phyloP scores from a whole-genome alignment of 2,888 invertebrate species.

The Catocala sponsa region DNA sequence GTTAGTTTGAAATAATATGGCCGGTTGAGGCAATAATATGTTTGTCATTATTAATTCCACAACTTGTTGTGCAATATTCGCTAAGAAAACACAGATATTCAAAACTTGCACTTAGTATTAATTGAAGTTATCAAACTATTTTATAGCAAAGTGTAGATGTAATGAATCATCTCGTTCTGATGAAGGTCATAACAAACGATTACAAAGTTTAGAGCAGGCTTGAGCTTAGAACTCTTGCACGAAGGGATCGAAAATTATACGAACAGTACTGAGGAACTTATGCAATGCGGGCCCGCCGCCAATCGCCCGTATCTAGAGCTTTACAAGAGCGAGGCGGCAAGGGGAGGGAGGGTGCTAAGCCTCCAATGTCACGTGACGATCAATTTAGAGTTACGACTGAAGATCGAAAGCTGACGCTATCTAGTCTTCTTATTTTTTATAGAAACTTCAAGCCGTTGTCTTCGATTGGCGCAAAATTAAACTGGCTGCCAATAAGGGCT shows the following conservation, averaged over 20 bases:
- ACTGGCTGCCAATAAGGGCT: background rate
- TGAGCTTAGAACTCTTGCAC: constrained; percentile 36
- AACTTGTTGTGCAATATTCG: too few relatives aligned
- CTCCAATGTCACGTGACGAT: constrained; percentile 66
- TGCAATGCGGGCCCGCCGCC: constrained; percentile 58
- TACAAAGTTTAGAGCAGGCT: constrained; percentile 5
- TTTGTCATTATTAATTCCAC: too few relatives aligned
- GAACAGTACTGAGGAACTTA: constrained; percentile 58
- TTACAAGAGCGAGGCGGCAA: constrained; percentile 46
- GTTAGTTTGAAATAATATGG: too few relatives aligned
- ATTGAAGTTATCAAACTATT: too few relatives aligned
- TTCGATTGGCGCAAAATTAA: constrained; percentile 27
- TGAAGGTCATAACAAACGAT: constrained; percentile 6
- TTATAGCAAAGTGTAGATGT: too few relatives aligned
- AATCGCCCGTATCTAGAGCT: constrained; percentile 57
- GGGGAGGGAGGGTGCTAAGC: constrained; percentile 46
- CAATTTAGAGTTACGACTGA: constrained; percentile 70
- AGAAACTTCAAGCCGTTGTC: constrained; percentile 27
- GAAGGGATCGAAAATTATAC: constrained; percentile 66
- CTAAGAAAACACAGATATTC: too few relatives aligned
- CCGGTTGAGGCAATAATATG: too few relatives aligned
- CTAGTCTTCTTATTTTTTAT: constrained; percentile 43
- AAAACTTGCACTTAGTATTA: too few relatives aligned
- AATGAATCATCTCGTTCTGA: background rate
- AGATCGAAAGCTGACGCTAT: constrained; percentile 51